phyloP scores from a whole-genome alignment of 2,797 vertebrate genomes.

The Bovichtus variegatus region DNA sequence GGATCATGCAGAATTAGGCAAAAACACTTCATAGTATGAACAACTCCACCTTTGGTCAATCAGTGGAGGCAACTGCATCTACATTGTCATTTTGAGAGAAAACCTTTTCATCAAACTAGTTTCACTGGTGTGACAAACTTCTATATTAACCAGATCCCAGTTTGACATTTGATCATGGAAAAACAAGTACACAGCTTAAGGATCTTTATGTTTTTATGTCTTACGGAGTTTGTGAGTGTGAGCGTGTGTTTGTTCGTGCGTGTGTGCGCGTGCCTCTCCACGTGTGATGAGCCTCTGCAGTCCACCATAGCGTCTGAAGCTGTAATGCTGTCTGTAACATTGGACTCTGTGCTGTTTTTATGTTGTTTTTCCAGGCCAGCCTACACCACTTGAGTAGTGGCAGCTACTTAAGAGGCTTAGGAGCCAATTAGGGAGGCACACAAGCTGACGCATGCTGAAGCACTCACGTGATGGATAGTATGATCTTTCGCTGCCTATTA shows the following conservation, averaged over 20 bases:
- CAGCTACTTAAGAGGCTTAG: slow-evolving; percentile 82
- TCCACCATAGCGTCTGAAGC: slow-evolving; percentile 13
- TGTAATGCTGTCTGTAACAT: slow-evolving; percentile 31
- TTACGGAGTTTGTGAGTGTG: slow-evolving; percentile 22
- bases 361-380: slow-evolving; percentile 76
- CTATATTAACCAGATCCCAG: neutral
- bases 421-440: slow-evolving; percentile 79
- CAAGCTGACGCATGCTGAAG: slow-evolving; percentile 69
- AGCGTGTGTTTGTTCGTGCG: slow-evolving; percentile 15
- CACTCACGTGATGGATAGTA: slow-evolving; percentile 71
- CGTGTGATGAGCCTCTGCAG: slow-evolving; percentile 19
- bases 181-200: slow-evolving; percentile 11
- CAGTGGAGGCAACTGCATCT: neutral
- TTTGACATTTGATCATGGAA: neutral
- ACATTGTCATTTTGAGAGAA: neutral
- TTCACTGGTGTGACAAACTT: neutral
- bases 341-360: slow-evolving; percentile 44
- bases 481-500: slow-evolving; percentile 67
- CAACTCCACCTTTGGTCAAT: neutral
- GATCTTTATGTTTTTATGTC: slow-evolving; percentile 3
- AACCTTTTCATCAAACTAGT: neutral
- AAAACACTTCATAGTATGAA: neutral
- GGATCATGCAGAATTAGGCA: neutral
- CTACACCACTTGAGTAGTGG: slow-evolving; percentile 59
- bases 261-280: slow-evolving; percentile 7